Evolutionary conservation across 1,140 invertebrate genomes (phyloP).

Genomic region (Drosophila quadrilineata): DNA sequence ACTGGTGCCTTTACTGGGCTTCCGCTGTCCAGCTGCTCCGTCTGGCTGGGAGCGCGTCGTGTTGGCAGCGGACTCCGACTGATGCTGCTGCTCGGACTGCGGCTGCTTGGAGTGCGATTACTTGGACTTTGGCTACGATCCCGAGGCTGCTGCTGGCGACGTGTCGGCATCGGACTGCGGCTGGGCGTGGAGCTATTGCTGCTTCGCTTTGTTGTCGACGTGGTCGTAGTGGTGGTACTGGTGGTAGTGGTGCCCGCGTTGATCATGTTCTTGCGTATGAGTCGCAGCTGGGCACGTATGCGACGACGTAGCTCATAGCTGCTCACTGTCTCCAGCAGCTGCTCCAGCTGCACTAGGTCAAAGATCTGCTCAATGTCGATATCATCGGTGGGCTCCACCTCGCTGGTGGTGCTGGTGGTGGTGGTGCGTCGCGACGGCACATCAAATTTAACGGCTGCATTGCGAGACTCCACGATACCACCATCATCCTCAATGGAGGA

Average conservation of each 20-base stretch:
- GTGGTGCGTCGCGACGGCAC: conserved; percentile 80
- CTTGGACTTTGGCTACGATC: conserved; percentile 6
- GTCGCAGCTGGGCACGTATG: conserved; percentile 88
- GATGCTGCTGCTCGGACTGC: conserved; percentile 13
- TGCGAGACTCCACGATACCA: conserved; percentile 47
- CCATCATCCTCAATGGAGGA: conserved; percentile 62
- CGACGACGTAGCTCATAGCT: conserved; percentile 88
- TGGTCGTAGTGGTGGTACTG: conserved; percentile 30
- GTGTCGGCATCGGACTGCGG: conserved; percentile 19
- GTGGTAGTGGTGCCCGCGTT: conserved; percentile 41
- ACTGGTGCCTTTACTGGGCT: not conserved
- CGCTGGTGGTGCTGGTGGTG: not conserved
- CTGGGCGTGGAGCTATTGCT: conserved; percentile 34
- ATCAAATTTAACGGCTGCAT: conserved; percentile 84
- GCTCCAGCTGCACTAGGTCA: conserved; percentile 86
- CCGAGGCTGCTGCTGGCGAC: conserved; percentile 1
- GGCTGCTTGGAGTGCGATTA: conserved; percentile 19
- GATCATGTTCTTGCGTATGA: conserved; percentile 83
- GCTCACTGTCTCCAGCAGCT: conserved; percentile 87
- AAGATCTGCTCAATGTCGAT: conserved; percentile 87
- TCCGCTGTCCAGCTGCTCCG: conserved; percentile 7
- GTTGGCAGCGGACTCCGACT: not conserved
- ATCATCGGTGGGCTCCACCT: conserved; percentile 53
- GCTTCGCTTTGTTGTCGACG: conserved; percentile 8
- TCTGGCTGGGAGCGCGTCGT: conserved; percentile 5